These are phyloP conservation scores for Mythimna lalbum DNA, from an alignment of 2,888 invertebrate species.

Conservation along the genomic window DNA sequence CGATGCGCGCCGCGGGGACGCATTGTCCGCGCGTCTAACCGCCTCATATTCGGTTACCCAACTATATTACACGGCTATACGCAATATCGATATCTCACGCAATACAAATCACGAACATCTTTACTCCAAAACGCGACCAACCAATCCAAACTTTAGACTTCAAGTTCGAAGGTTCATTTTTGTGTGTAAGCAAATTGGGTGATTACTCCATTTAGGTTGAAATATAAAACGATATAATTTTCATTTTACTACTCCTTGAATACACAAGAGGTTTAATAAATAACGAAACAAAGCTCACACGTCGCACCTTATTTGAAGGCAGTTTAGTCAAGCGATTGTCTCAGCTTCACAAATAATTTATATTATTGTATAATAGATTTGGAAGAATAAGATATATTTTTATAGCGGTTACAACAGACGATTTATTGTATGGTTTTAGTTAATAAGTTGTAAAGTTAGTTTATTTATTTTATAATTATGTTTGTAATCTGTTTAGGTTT, in stretches of 20 bases:
- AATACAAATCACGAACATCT: constrained; percentile 66
- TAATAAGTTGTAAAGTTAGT: constrained; percentile 73
- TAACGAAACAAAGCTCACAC: constrained; percentile 83
- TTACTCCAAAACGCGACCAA: constrained; percentile 59
- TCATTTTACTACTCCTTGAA: constrained; percentile 87
- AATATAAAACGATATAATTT: constrained; percentile 82
- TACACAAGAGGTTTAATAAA: constrained; percentile 85
- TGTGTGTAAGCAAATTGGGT: constrained; percentile 23
- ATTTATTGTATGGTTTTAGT: constrained; percentile 73
- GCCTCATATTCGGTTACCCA: constrained; percentile 90
- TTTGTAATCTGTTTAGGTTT: constrained; percentile 34
- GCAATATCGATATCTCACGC: constrained; percentile 81
- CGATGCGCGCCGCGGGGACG: constrained; percentile 83
- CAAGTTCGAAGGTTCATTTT: constrained; percentile 58
- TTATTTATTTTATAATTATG: constrained; percentile 54
- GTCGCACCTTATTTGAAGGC: constrained; percentile 87
- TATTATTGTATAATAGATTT: constrained; percentile 63
- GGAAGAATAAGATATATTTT: constrained; percentile 70
- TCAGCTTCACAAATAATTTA: constrained; percentile 69
- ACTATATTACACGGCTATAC: constrained; percentile 84
- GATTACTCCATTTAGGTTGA: constrained; percentile 60
- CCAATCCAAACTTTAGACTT: constrained; percentile 57
- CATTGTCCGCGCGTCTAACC: constrained; percentile 87
- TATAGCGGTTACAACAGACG: constrained; percentile 68
- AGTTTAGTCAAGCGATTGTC: constrained; percentile 83